Percentiles rank a stretch among this genome's conserved stretches.
These are phyloP conservation scores for Sebastolobus alascanus DNA, from an alignment of 2,797 vertebrate species.

Conservation along the genomic window DNA sequence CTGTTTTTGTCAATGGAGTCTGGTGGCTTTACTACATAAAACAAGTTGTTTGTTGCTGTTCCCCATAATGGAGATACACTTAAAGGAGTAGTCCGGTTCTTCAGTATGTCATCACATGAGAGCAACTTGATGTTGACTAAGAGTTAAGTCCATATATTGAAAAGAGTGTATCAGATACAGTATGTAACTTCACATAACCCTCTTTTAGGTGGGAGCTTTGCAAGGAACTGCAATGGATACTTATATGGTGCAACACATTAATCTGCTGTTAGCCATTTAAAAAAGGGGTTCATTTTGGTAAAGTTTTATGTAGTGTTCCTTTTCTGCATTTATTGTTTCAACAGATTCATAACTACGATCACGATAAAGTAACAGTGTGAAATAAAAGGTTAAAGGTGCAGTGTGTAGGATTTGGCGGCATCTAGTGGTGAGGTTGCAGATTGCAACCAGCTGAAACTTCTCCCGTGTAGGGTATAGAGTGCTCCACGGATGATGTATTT, in stretches of 20 bases:
- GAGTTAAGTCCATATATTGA: background rate
- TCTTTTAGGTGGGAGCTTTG: conserved; percentile 8
- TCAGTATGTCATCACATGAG: background rate
- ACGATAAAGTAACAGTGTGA: background rate
- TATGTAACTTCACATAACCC: conserved; percentile 1
- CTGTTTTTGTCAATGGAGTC: no score
- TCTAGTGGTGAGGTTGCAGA: no score
- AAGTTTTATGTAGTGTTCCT: background rate
- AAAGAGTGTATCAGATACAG: background rate
- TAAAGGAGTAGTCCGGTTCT: background rate
- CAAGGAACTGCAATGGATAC: conserved; percentile 22
- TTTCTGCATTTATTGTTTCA: background rate
- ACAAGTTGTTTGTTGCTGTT: background rate
- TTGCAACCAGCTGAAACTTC: no score
- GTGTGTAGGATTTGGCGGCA: no score
- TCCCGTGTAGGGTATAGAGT: no score
- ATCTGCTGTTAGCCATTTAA: conserved; percentile 6
- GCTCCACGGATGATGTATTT: no score
- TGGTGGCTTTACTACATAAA: background rate
- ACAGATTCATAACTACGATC: background rate
- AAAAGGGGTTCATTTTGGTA: background rate
- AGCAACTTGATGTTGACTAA: background rate
- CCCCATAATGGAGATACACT: background rate
- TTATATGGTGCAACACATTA: conserved; percentile 6
- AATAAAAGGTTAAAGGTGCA: background rate